These are phyloP conservation scores for Diachasma alloeum DNA, from an alignment of 1,140 invertebrate species.

Conservation along the genomic window DNA sequence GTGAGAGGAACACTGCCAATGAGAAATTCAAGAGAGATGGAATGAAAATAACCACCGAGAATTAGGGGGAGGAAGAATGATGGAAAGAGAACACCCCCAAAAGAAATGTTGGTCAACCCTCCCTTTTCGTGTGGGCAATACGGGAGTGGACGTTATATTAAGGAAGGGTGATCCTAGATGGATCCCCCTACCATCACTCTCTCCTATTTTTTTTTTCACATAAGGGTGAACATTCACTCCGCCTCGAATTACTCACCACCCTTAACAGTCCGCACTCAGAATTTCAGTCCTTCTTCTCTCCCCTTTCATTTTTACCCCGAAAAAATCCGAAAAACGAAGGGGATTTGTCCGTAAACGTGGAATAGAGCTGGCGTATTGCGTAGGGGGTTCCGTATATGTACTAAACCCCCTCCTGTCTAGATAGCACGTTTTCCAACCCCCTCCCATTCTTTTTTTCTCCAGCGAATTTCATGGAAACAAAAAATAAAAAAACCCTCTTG, in stretches of 20 bases:
- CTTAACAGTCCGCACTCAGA: constrained; percentile 7
- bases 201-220: background rate
- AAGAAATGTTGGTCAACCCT: constrained; percentile 35
- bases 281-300: background rate
- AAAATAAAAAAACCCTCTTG: background rate
- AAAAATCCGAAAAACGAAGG: constrained; percentile 46
- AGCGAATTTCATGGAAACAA: background rate
- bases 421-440: constrained; percentile 29
- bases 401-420: background rate
- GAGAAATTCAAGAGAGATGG: background rate
- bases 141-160: constrained; percentile 24
- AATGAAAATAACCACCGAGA: background rate
- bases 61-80: background rate
- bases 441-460: constrained; percentile 4
- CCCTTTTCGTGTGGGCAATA: constrained; percentile 25
- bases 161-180: constrained; percentile 17
- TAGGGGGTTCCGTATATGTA: constrained; percentile 40
- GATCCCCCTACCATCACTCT: background rate
- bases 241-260: constrained; percentile 42
- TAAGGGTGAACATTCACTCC: constrained; percentile 20
- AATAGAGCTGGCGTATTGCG: constrained; percentile 36
- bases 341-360: constrained; percentile 29
- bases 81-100: constrained; percentile 19
- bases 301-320: constrained; percentile 27
- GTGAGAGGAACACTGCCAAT: background rate